Percentiles rank a stretch among this genome's conserved stretches.
Evolutionary conservation across 2,888 invertebrate genomes (phyloP).

Genomic region (Penaeus monodon): DNA sequence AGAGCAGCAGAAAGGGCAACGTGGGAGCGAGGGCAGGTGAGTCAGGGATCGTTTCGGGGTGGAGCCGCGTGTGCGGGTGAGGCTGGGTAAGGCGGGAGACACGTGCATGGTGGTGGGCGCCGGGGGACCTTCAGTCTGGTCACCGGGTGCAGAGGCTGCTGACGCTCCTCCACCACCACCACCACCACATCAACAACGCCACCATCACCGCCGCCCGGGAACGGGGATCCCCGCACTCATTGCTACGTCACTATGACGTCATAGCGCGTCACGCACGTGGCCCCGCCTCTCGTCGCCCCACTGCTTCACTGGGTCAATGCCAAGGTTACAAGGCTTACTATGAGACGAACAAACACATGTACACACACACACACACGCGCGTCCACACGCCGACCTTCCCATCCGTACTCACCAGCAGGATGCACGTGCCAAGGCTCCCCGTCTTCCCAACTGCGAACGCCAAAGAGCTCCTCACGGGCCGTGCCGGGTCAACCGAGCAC

Average conservation of each 20-base stretch:
- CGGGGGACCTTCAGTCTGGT: conserved; percentile 19
- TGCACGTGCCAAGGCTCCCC: not conserved
- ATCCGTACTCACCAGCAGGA: conserved; percentile 22
- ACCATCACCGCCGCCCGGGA: conserved; percentile 35
- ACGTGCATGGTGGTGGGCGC: not conserved
- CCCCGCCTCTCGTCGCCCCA: conserved; percentile 46
- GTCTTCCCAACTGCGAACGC: no score
- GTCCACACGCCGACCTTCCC: conserved; percentile 31
- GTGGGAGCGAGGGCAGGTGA: not conserved
- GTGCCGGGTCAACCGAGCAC: no score
- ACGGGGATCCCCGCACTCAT: conserved; percentile 42
- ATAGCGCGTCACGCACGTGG: conserved; percentile 52
- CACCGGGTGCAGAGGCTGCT: conserved; percentile 30
- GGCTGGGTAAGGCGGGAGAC: not conserved
- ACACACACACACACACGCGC: conserved; percentile 44
- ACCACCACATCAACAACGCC: conserved; percentile 36
- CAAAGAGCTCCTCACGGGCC: no score
- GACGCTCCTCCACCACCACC: conserved; percentile 26
- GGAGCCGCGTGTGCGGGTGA: no score
- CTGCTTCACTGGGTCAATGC: conserved; percentile 62
- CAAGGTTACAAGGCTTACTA: conserved; percentile 50
- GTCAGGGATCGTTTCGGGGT: not conserved
- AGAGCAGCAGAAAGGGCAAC: no score
- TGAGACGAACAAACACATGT: conserved; percentile 7
- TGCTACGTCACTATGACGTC: conserved; percentile 53